These are phyloP conservation scores for Merops nubicus DNA, from an alignment of 2,113 vertebrate genomes.

Conservation along the genomic window DNA sequence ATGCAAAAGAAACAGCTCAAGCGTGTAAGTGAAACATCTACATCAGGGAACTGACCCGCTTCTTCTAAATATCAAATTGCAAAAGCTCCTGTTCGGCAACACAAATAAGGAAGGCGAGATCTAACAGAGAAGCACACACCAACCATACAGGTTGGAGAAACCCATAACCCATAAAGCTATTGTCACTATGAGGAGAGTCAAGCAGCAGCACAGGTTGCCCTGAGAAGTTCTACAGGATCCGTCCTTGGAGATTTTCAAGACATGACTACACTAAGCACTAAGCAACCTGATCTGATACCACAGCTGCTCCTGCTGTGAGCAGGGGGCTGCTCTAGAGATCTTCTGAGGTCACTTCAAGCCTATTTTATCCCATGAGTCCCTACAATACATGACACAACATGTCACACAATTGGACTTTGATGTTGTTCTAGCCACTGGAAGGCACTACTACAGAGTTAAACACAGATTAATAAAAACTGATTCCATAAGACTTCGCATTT, in stretches of 20 bases:
- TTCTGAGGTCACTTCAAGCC: neutral
- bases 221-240: neutral
- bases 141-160: neutral
- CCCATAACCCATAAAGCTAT: neutral
- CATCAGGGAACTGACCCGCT: neutral
- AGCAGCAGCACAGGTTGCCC: neutral
- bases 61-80: neutral
- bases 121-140: neutral
- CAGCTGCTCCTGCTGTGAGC: neutral
- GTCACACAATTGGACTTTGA: neutral
- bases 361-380: neutral
- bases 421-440: neutral
- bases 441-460: neutral
- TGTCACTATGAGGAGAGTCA: neutral
- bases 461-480: neutral
- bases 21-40: neutral
- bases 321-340: neutral
- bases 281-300: neutral
- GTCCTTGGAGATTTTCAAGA: neutral
- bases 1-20: neutral
- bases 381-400: neutral
- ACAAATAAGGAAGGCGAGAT: neutral
- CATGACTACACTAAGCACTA: neutral
- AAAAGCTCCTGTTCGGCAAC: neutral
- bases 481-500: neutral